phyloP scores from a whole-genome alignment of 1,140 invertebrate species.

The Neodiprion pinetum region DNA sequence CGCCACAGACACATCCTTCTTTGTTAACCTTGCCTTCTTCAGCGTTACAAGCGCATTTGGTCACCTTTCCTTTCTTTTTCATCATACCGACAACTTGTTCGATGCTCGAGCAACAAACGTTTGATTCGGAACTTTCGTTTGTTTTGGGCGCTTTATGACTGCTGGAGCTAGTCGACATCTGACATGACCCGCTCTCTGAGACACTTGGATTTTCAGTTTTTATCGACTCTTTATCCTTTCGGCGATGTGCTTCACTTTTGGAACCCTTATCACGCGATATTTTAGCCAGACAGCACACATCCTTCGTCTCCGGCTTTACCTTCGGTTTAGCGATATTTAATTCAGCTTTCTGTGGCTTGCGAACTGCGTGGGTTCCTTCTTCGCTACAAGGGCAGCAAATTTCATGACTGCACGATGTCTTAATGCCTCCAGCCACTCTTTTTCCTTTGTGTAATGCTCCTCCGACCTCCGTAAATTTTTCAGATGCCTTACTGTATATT shows the following conservation, averaged over 20 bases:
- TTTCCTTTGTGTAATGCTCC: neutral
- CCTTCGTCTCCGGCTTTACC: conserved; percentile 20
- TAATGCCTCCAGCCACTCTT: neutral
- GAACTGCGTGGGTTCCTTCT: neutral
- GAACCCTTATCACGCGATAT: conserved; percentile 27
- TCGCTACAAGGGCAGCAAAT: conserved; percentile 19
- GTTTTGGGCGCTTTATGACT: neutral
- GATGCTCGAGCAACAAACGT: neutral
- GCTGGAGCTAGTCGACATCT: neutral
- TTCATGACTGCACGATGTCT: conserved; percentile 7
- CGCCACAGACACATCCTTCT: neutral
- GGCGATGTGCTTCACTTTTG: neutral
- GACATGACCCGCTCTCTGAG: neutral
- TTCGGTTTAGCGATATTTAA: conserved; percentile 14
- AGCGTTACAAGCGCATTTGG: neutral
- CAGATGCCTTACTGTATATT: neutral
- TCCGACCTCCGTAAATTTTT: neutral
- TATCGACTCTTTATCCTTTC: neutral
- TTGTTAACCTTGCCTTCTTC: neutral
- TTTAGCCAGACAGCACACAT: conserved; percentile 29
- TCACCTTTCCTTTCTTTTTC: neutral
- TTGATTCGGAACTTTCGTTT: neutral
- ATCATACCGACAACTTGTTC: neutral
- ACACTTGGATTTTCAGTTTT: neutral
- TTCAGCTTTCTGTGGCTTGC: neutral